phyloP scores from a whole-genome alignment of 1,140 invertebrate species.

The Agraylea sexmaculata region DNA sequence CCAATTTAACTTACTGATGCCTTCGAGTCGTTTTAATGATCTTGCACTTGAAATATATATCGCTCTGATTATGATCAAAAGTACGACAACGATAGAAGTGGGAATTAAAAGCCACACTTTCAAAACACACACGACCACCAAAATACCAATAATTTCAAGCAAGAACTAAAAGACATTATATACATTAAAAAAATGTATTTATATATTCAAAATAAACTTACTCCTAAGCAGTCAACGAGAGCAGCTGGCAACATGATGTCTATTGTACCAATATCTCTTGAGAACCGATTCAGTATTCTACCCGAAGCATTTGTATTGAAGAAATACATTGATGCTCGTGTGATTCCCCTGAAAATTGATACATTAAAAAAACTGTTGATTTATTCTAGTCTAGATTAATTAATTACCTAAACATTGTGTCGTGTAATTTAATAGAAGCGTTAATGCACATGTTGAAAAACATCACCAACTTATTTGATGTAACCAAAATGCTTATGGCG shows the following conservation, averaged over 20 bases:
- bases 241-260: slow-evolving; percentile 63
- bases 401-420: slow-evolving; percentile 61
- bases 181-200: slow-evolving; percentile 28
- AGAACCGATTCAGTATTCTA: slow-evolving; percentile 65
- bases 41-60: slow-evolving; percentile 72
- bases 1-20: slow-evolving; percentile 21
- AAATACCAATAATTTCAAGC: slow-evolving; percentile 53
- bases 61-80: slow-evolving; percentile 56
- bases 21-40: slow-evolving; percentile 60
- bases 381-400: too few species aligned
- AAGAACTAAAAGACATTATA: too few species aligned
- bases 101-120: slow-evolving; percentile 71
- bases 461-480: slow-evolving; percentile 34
- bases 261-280: slow-evolving; percentile 65
- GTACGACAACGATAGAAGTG: slow-evolving; percentile 50
- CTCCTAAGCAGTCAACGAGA: slow-evolving; percentile 52
- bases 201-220: slow-evolving; percentile 31
- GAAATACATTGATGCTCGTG: slow-evolving; percentile 66
- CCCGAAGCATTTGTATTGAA: slow-evolving; percentile 71
- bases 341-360: slow-evolving; percentile 54
- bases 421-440: slow-evolving; percentile 61
- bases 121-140: slow-evolving; percentile 61
- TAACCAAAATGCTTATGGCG: slow-evolving; percentile 33
- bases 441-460: slow-evolving; percentile 67
- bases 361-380: too few species aligned